These are phyloP conservation scores for Panagrolaimus sp. DNA, from an alignment of 1,140 invertebrate species.

Conservation along the genomic window DNA sequence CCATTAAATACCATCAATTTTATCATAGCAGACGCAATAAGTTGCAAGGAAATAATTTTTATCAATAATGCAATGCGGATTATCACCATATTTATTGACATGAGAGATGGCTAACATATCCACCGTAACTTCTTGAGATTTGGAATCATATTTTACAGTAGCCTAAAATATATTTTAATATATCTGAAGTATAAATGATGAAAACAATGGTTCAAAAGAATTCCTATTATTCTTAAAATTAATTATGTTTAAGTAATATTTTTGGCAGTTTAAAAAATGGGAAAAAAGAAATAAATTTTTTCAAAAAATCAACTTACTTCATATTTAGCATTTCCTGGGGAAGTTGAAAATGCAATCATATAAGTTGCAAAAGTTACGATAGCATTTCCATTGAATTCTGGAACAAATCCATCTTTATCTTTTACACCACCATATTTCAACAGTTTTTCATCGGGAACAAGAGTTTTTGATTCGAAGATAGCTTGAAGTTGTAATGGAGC, in stretches of 20 bases:
- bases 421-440: slow-evolving; percentile 70
- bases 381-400: slow-evolving; percentile 70
- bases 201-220: too few relatives aligned
- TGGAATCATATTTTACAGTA: slow-evolving; percentile 68
- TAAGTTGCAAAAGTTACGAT: slow-evolving; percentile 67
- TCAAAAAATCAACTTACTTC: slow-evolving; percentile 66
- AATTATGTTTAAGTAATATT: too few relatives aligned
- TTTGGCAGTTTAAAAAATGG: too few relatives aligned
- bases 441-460: slow-evolving; percentile 65
- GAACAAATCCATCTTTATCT: slow-evolving; percentile 74
- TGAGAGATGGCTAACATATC: slow-evolving; percentile 75
- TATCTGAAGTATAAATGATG: background rate
- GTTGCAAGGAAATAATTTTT: slow-evolving; percentile 58
- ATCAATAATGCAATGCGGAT: slow-evolving; percentile 72
- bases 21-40: slow-evolving; percentile 59
- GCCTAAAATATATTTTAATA: slow-evolving; percentile 25
- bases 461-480: slow-evolving; percentile 68
- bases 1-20: too few relatives aligned
- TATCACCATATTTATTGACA: slow-evolving; percentile 76
- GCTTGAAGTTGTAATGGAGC: slow-evolving; percentile 64
- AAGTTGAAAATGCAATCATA: slow-evolving; percentile 72
- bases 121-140: slow-evolving; percentile 66
- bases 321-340: slow-evolving; percentile 72
- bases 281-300: too few relatives aligned
- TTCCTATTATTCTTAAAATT: too few relatives aligned